Conservation (phyloP, 2,113 vertebrate genomes). For the Dendrocopos noguchii region DNA sequence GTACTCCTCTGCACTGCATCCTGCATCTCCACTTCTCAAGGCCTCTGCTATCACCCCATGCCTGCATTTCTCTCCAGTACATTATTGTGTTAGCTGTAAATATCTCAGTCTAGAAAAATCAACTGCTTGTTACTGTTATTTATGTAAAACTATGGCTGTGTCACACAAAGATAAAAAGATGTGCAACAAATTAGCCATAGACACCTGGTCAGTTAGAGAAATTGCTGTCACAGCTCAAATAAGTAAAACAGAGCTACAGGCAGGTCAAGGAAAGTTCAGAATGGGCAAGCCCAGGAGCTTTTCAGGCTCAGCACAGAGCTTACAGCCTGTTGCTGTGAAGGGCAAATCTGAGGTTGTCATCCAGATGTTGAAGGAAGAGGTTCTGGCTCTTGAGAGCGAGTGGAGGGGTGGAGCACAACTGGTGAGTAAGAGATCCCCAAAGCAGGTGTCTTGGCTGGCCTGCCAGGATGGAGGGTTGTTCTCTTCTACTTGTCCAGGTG, state of each 20-base stretch:
- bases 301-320: neutral
- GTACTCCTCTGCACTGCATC: neutral
- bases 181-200: neutral
- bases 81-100: neutral
- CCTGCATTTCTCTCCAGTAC: neutral
- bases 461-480: neutral
- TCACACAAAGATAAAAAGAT: constrained; percentile 10
- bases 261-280: constrained; percentile 41
- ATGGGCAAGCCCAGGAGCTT: neutral
- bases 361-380: neutral
- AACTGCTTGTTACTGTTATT: neutral
- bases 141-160: neutral
- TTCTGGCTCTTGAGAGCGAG: neutral
- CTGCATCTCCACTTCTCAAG: neutral
- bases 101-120: neutral
- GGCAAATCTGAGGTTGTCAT: neutral
- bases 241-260: neutral
- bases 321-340: neutral
- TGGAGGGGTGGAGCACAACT: neutral
- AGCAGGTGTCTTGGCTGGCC: constrained; percentile 47
- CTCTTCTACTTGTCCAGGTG: neutral
- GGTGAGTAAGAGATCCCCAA: constrained; percentile 2
- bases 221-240: neutral
- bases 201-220: constrained; percentile 13
- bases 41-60: neutral